Evolutionary conservation across 2,888 invertebrate species (phyloP).

Genomic region (Beris morrisii): DNA sequence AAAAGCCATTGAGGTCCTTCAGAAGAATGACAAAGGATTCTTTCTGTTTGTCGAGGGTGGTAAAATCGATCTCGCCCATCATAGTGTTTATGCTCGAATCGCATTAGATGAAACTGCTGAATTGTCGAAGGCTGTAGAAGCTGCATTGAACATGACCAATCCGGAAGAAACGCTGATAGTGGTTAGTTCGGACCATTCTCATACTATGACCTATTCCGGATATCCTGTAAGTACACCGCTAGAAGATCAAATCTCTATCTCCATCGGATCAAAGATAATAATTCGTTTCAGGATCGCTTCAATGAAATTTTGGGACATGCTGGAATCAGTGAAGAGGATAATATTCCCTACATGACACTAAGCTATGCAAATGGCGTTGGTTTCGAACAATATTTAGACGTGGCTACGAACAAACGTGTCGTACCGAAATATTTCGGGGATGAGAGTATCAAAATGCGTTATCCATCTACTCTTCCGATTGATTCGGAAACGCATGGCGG

Average conservation of each 20-base stretch:
- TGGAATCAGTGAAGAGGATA: constrained; percentile 56
- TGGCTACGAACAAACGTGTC: constrained; percentile 43
- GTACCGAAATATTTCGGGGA: constrained; percentile 44
- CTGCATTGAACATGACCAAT: constrained; percentile 64
- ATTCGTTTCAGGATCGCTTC: constrained; percentile 41
- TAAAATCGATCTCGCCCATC: constrained; percentile 53
- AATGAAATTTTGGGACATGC: constrained; percentile 47
- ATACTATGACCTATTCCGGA: constrained; percentile 73
- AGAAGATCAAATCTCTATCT: not conserved
- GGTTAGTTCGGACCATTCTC: constrained; percentile 81
- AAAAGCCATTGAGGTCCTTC: constrained; percentile 72
- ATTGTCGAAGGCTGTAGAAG: constrained; percentile 71
- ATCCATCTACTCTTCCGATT: constrained; percentile 65
- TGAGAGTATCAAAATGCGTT: constrained; percentile 49
- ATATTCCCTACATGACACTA: constrained; percentile 67
- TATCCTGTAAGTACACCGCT: constrained; percentile 58
- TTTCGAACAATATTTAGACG: constrained; percentile 53
- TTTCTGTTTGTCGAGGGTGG: constrained; percentile 77
- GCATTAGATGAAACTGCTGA: constrained; percentile 61
- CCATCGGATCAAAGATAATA: too few relatives aligned
- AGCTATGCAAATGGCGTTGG: constrained; percentile 78
- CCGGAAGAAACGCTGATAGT: constrained; percentile 75
- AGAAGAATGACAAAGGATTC: constrained; percentile 67
- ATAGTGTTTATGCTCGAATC: constrained; percentile 48
- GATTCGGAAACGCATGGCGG: constrained; percentile 73